These are phyloP conservation scores for Eucidaris tribuloides DNA, from an alignment of 35 echinoderm and acorn worm species.

Conservation along the genomic window DNA sequence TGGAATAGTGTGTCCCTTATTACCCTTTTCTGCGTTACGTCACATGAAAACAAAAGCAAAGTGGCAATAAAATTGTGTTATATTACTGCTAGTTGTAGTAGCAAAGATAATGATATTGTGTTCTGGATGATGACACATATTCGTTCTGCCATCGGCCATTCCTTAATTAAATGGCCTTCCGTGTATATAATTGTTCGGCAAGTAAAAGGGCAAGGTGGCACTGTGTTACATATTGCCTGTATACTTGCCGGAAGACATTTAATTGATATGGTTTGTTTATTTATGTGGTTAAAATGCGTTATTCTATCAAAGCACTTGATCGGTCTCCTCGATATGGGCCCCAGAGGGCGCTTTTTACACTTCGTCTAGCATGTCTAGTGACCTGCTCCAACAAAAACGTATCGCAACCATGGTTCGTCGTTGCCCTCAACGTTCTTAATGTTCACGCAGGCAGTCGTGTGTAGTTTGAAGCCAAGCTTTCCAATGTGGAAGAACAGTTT, in stretches of 20 bases:
- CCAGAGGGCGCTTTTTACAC: too few relatives aligned
- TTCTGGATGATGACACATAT: neutral
- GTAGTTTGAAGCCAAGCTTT: neutral
- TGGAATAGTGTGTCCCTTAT: neutral
- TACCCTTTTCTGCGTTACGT: neutral
- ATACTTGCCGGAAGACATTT: neutral
- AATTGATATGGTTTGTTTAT: neutral
- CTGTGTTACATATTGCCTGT: neutral
- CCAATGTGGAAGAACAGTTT: constrained; percentile 1
- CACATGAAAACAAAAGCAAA: neutral
- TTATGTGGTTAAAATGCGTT: neutral
- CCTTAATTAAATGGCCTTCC: neutral
- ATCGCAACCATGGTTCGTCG: neutral
- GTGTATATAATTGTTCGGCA: too few relatives aligned
- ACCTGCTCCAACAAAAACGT: neutral
- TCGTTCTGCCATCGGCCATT: neutral
- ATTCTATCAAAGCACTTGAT: neutral
- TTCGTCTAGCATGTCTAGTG: too few relatives aligned
- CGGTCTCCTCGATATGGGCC: neutral
- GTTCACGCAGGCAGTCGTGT: neutral
- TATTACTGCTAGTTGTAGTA: neutral
- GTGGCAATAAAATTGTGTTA: neutral
- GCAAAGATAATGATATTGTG: neutral
- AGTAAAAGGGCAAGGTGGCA: neutral
- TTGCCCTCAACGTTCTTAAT: neutral